These are phyloP conservation scores for Ctenopoma multispine DNA, from an alignment of 2,797 vertebrate genomes.

Conservation along the genomic window DNA sequence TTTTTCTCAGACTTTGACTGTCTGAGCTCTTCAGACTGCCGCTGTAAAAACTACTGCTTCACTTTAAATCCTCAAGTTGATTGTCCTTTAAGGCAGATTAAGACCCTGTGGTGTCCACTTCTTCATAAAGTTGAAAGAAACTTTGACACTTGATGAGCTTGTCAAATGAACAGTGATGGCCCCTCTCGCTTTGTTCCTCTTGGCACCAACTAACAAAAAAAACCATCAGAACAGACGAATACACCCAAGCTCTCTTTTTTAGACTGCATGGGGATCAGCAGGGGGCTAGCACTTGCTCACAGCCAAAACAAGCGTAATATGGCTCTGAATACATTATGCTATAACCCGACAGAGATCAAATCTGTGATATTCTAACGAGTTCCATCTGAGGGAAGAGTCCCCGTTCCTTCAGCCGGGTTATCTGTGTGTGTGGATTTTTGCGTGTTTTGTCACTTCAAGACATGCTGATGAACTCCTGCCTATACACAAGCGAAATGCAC, in stretches of 20 bases:
- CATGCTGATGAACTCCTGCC: conserved; percentile 78
- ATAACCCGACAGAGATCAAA: conserved; percentile 94
- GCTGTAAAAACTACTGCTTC: conserved; percentile 7
- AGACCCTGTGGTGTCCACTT: conserved; percentile 8
- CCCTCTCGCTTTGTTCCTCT: conserved; percentile 74
- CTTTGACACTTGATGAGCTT: conserved; percentile 54
- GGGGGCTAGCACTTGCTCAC: conserved; percentile 85
- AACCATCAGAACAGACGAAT: conserved; percentile 73
- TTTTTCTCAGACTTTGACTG: conserved; percentile 18
- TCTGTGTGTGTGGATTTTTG: conserved; percentile 60
- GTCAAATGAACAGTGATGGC: conserved; percentile 81
- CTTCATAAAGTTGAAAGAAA: conserved; percentile 45
- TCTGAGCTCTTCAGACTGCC: conserved; percentile 16
- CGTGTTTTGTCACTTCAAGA: conserved; percentile 71
- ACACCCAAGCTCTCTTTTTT: conserved; percentile 66
- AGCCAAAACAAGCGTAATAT: conserved; percentile 90
- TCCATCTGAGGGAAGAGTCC: conserved; percentile 86
- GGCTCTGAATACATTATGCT: conserved; percentile 97
- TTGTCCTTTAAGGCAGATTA: conserved; percentile 11
- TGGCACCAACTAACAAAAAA: conserved; percentile 76
- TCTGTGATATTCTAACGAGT: conserved; percentile 94
- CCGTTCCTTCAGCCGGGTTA: conserved; percentile 62
- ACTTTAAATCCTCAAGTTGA: not conserved
- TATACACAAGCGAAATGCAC: conserved; percentile 81
- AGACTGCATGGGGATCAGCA: conserved; percentile 85